Base-by-base conservation (phyloP, 2,888 invertebrate genomes). In the Eugnorisma glareosa region DNA sequence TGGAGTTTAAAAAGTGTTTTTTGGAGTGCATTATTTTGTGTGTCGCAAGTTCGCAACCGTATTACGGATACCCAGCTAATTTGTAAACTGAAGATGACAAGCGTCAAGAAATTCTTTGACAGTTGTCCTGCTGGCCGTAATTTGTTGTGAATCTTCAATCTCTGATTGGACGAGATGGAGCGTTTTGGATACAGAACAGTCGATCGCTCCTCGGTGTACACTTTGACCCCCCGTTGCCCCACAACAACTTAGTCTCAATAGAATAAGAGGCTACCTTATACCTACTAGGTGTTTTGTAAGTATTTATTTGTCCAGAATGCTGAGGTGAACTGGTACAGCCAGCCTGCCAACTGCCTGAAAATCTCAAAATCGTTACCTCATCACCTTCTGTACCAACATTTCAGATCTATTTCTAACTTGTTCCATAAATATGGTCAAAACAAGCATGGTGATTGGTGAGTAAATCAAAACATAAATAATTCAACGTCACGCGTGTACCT, bases 381-480 rank as follows among this genome's bases (percentile, higher is more conserved):
- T 68, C n/a, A 15, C 3, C 8, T 40, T 43, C n/a, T 37, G 28
- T 18, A 18, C 21, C 21, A 45, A 24, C 35, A 68, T n/a, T 68
- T 37, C 10, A 63, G n/a, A 64, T 57, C 1, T 6, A 40, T 72
- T 72, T 66, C 40, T 48, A 72, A 64, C 31, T n/a, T n/a, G 63
- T 28, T 45, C 21, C 18, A 28, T n/a, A n/a, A n/a, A 15, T 40
- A 75, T 40, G 18, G 48, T 63, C 70, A 71, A n/a, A 63, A 24
- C 40, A 76, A 67, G 48, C 11, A 54, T 45, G 31, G 11, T 64
- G 64, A 67, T 66, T 18, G 48, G 43, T 45, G 67, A 48, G 61
- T 40, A 68, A 63, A 59, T 66, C 43, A 51, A 81, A 63, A 61
- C 59, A 72, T 72, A 77, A 59, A 76, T 77, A 72, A 59, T 77